phyloP scores from a whole-genome alignment of 2,797 vertebrate species.

The Chiroxiphia lanceolata region DNA sequence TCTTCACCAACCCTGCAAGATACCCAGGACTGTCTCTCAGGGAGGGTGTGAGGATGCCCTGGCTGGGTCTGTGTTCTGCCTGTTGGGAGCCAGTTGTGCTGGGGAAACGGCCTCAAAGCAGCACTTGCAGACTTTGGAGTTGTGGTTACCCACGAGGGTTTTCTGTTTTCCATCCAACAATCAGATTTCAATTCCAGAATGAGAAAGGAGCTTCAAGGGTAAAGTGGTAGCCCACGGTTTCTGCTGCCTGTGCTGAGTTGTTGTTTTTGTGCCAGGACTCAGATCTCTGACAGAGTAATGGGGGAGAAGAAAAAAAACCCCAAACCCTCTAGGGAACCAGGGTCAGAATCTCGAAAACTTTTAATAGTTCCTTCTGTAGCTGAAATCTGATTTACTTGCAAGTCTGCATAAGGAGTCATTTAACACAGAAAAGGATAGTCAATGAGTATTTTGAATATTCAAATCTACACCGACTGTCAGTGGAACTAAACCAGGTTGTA shows the following conservation, averaged over 20 bases:
- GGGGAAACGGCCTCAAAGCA: not conserved
- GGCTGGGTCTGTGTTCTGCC: not conserved
- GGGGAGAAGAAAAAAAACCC: not conserved
- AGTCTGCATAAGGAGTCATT: not conserved
- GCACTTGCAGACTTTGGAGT: not conserved
- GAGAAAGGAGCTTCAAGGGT: not conserved
- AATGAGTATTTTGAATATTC: not conserved
- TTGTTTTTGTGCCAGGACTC: not conserved
- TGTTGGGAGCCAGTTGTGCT: not conserved
- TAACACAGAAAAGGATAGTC: not conserved
- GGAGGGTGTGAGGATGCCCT: not conserved
- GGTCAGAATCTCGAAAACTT: not conserved
- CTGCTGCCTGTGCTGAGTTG: not conserved
- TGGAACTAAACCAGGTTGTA: not conserved
- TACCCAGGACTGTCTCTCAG: not conserved
- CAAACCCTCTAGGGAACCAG: not conserved
- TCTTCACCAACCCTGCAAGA: not conserved
- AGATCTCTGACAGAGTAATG: not conserved
- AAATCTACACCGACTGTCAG: not conserved
- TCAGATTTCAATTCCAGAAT: constrained; percentile 23
- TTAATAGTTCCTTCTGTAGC: not conserved
- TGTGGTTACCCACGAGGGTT: not conserved
- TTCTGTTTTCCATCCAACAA: constrained; percentile 33
- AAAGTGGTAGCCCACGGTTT: not conserved
- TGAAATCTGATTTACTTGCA: not conserved